Base-by-base conservation (phyloP, 2,113 vertebrate species). In the Oenanthe oenanthe region DNA sequence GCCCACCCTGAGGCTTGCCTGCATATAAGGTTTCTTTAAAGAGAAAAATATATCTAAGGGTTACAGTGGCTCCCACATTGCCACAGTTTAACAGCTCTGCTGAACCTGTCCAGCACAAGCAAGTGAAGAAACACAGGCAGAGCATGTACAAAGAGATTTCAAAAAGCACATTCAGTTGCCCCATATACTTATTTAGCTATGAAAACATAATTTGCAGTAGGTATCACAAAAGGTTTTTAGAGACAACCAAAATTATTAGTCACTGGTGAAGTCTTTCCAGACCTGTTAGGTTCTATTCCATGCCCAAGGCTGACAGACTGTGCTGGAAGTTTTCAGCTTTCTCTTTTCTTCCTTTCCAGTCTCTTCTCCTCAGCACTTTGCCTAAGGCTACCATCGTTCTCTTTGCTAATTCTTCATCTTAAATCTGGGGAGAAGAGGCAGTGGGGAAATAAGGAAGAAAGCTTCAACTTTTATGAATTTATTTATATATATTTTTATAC, bases 351-450 rank as follows among this genome's bases (percentile, higher is more conserved):
- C 57, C 71, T 89, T 76, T 58, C 62, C 42, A 82, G 29, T 58
- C 72, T 95, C 63, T 61, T 94, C 92, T 92, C 47, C 13, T 29
- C 48, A 86, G 61, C 53, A 26, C 63, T 67, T 88, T 91, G 74
- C 95, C 88, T 76, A 6, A 93, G 92, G 96, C 88, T 92, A 45
- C 72, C 62, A 48, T 48, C 36, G 0, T 89, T 96, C 72, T 47
- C 80, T 83, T 95, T 75, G 56, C 92, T 70, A 63, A 72, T 48
- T 82, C 78, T 58, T 89, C 70, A 45, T 53, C 78, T 66, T 48
- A 95, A 80, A 92, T 89, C 91, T 65, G 34, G 60, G 34, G 31
- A 88, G 42, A 79, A 62, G 16, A 38, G 34, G 65, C 12, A 75
- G 19, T 17, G 54, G 32, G 36, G 26, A 6, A 65, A 58, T 34